Conservation (phyloP, 1,140 invertebrate genomes). For the Nylanderia fulva region DNA sequence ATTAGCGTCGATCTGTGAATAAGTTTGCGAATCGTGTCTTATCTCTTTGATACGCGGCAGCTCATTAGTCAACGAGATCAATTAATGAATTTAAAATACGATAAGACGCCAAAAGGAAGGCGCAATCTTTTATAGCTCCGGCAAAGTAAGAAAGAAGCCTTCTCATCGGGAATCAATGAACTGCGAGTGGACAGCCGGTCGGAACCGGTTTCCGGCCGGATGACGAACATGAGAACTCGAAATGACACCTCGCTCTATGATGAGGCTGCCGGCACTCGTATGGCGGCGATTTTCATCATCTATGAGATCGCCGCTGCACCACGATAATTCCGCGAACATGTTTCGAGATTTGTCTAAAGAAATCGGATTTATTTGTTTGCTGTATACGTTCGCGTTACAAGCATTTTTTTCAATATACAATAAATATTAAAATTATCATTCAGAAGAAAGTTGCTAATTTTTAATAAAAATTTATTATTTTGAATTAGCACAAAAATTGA, state of each 20-base stretch:
- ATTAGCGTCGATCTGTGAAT: slow-evolving; percentile 29
- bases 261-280: slow-evolving; percentile 54
- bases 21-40: neutral
- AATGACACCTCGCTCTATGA: slow-evolving; percentile 69
- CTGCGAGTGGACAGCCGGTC: slow-evolving; percentile 28
- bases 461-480: too few relatives aligned
- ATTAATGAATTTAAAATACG: neutral
- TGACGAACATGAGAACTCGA: slow-evolving; percentile 60
- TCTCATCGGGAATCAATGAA: slow-evolving; percentile 69
- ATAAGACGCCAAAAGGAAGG: neutral
- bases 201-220: slow-evolving; percentile 68
- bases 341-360: neutral
- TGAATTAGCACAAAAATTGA: neutral
- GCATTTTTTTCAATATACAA: neutral
- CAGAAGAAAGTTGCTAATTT: neutral
- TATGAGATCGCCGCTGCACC: neutral
- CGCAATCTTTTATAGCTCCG: neutral
- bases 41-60: neutral
- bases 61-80: neutral
- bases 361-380: neutral
- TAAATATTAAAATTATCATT: neutral
- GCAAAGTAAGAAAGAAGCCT: slow-evolving; percentile 57
- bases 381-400: neutral
- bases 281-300: slow-evolving; percentile 5
- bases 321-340: neutral